Evolutionary conservation across 2,797 vertebrate species (phyloP), one percentile per base, ranked within the genome.

Genomic region (Pelobates cultripes): DNA sequence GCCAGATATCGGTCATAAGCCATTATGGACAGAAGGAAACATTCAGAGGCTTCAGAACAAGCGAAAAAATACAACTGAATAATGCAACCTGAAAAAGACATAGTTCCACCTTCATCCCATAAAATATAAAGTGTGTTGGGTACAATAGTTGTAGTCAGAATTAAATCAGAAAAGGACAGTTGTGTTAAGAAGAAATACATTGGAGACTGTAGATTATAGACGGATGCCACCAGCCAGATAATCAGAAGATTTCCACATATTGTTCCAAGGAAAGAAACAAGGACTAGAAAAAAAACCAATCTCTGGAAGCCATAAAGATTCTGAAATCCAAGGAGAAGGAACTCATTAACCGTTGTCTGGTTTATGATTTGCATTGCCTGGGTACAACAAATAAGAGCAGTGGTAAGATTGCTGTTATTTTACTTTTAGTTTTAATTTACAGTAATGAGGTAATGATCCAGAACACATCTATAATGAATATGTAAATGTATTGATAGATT

Each of bases 181-280:
- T 75, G 79, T 4, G 53, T 45, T 2, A 81, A 53, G 40, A 81
- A 64, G 15, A 81, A 63, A 51, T 81, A 81, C 73, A 81, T 81
- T 8, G 79, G 79, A 12, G 17, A 57, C 4, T 70, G 79, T 1
- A 81, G 79, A 14, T 6, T 63, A 5, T 15, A 70, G 14, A 13
- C 75, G 28, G 6, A n/a, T 9, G 28, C 70, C 8, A 81, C 73
- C 55, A 81, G 43, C 0, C 55, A 4, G 7, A 81, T 75, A 14
- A 81, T 60, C 43, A 81, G 60, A 28, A 81, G 13, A 42, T 81
- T 81, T n/a, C 43, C 79, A 47, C 42, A 61, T 14, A 81, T 57
- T 4, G 66, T 75, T 28, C 45, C 0, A 6, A 43, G n/a, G 14
- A 75, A 81, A 63, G 51, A 43, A 4, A 81, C 3, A 10, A 75